Percentiles rank a stretch among this genome's conserved stretches.
Evolutionary conservation across 1,140 invertebrate species (phyloP).

Genomic region (Drosophila melanogaster): Release_6_plus_ISO1_MT NT_037436.4:19835001-19835500

Average conservation of each 20-base stretch:
- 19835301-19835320: neutral
- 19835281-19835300: conserved; percentile 48
- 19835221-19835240: conserved; percentile 44
- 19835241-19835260: conserved; percentile 48
- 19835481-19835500: conserved; percentile 54
- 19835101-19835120: conserved; percentile 55
- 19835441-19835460: conserved; percentile 40
- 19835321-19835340: neutral
- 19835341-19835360: conserved; percentile 51
- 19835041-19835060: conserved; percentile 68
- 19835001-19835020: conserved; percentile 65
- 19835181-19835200: conserved; percentile 66
- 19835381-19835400: conserved; percentile 56
- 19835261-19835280: conserved; percentile 63
- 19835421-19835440: conserved; percentile 53
- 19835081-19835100: conserved; percentile 58
- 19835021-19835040: conserved; percentile 41
- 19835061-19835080: conserved; percentile 56
- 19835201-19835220: conserved; percentile 65
- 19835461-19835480: conserved; percentile 64
- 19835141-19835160: conserved; percentile 49
- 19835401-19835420: conserved; percentile 65
- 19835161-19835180: conserved; percentile 38
- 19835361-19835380: conserved; percentile 52
- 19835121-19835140: conserved; percentile 55